Conservation (phyloP, 2,888 invertebrate species). For the Choristoneura rosaceana region DNA sequence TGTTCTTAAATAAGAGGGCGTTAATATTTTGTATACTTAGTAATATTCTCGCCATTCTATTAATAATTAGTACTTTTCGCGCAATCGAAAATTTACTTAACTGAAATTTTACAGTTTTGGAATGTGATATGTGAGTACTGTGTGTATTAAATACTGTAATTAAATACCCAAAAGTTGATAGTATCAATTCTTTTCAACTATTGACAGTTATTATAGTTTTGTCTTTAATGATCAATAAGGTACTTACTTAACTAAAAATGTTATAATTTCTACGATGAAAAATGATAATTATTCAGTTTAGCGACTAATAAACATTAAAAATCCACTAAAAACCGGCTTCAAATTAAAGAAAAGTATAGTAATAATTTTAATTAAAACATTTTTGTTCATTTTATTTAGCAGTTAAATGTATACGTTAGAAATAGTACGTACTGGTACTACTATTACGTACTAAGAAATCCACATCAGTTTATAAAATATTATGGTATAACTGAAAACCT, state of each 20-base stretch:
- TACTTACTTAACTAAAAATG: too few relatives aligned
- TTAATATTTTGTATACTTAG: neutral
- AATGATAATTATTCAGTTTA: neutral
- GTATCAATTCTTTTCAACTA: too few relatives aligned
- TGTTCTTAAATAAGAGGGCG: too few relatives aligned
- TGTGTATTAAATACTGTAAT: too few relatives aligned
- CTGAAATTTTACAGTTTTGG: too few relatives aligned
- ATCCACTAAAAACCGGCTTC: neutral
- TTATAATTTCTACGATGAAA: neutral
- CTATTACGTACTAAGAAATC: neutral
- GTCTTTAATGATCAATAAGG: too few relatives aligned
- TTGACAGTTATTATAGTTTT: too few relatives aligned
- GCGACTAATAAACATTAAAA: neutral
- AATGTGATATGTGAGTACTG: too few relatives aligned
- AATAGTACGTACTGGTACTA: neutral
- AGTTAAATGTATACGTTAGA: neutral
- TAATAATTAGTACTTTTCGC: neutral
- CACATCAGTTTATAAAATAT: neutral
- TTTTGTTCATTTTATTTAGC: neutral
- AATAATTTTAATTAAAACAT: neutral
- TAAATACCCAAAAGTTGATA: too few relatives aligned
- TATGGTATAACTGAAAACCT: neutral
- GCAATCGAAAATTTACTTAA: too few relatives aligned
- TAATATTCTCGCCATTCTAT: neutral
- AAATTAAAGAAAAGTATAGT: neutral